These are phyloP conservation scores for Lepus timidus DNA, from an alignment of 2,113 vertebrate species.

Conservation along the genomic window DNA sequence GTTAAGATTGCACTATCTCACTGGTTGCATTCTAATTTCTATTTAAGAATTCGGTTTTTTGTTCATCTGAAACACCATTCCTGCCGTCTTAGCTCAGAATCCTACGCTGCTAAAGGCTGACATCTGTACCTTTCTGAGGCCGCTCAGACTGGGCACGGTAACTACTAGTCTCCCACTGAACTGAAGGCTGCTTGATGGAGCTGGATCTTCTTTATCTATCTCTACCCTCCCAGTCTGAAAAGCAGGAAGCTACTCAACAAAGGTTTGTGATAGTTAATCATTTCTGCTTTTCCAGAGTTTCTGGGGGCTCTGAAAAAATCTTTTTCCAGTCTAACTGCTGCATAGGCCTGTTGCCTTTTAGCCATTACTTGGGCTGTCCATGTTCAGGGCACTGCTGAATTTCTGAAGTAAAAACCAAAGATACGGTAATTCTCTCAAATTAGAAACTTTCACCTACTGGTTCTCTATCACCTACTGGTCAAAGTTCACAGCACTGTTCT, in stretches of 20 bases:
- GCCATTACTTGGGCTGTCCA: background rate
- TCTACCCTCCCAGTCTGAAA: background rate
- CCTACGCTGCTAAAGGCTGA: background rate
- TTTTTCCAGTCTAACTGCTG: background rate
- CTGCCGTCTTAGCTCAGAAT: background rate
- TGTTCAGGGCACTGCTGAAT: background rate
- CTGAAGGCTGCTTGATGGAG: background rate
- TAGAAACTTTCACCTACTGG: background rate
- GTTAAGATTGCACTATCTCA: background rate
- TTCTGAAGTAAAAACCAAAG: constrained; percentile 47
- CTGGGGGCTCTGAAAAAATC: background rate
- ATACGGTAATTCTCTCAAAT: background rate
- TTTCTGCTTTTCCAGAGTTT: background rate
- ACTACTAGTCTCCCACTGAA: background rate
- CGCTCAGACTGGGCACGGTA: background rate
- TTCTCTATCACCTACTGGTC: background rate
- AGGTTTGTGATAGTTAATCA: background rate
- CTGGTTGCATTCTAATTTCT: background rate
- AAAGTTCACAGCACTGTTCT: background rate
- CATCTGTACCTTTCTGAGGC: background rate
- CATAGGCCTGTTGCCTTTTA: background rate
- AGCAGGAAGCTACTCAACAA: background rate
- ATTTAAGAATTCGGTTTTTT: constrained; percentile 1
- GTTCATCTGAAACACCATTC: background rate
- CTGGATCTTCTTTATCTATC: background rate